These are phyloP conservation scores for Copidosoma floridanum DNA, from an alignment of 1,140 invertebrate genomes.

Conservation along the genomic window DNA sequence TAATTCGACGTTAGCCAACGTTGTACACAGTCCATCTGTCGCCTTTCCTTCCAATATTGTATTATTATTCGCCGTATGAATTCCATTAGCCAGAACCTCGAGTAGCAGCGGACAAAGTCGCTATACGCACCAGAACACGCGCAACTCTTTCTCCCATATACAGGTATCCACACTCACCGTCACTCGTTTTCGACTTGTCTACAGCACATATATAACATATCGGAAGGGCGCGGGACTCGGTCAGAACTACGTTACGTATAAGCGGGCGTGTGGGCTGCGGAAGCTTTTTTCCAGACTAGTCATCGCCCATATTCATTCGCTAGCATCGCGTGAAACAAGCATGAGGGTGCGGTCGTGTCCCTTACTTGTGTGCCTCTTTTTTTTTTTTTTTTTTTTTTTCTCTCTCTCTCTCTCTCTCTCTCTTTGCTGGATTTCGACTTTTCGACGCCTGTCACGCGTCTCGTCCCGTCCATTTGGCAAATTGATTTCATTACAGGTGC, in stretches of 20 bases:
- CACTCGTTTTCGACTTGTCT: too few species aligned
- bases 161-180: too few species aligned
- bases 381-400: not conserved
- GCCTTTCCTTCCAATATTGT: too few species aligned
- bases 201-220: too few species aligned
- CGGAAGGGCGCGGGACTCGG: too few species aligned
- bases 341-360: slow-evolving; percentile 35
- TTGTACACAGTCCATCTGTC: too few species aligned
- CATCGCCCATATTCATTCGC: not conserved
- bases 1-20: too few species aligned
- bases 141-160: not conserved
- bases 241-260: too few species aligned
- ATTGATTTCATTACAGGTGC: slow-evolving; percentile 37
- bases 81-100: not conserved
- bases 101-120: too few species aligned
- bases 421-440: slow-evolving; percentile 5
- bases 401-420: slow-evolving; percentile 15
- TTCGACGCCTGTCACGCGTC: slow-evolving; percentile 1
- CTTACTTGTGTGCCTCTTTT: not conserved
- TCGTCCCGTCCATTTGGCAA: slow-evolving; percentile 36
- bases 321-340: slow-evolving; percentile 34
- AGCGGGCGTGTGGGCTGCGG: not conserved
- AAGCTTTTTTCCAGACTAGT: slow-evolving; percentile 16
- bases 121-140: not conserved
- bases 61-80: slow-evolving; percentile 1